Base-by-base conservation (phyloP, 2,888 invertebrate genomes). In the Ephialtes manifestator region DNA sequence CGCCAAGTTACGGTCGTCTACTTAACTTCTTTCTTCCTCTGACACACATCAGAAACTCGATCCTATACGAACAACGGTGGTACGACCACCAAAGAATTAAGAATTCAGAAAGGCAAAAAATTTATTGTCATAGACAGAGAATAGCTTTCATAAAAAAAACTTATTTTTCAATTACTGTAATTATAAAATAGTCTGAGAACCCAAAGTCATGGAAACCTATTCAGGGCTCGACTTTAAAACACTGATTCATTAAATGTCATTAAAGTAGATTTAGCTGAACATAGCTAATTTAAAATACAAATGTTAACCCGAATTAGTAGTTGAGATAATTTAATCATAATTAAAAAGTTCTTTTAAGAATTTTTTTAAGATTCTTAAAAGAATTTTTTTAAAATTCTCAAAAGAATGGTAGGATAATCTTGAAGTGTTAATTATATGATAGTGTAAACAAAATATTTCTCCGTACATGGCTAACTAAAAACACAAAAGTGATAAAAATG, bases 21-120 rank as follows among this genome's bases (percentile, higher is more conserved):
- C 60, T 78, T 60, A 20, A 35, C 28, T 83, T 46, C 70, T 60
- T 81, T 55, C 68, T 55, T 58, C 20, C 43, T 68, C 67, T 39
- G 74, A 78, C 78, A 78, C 46, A 84, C 74, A 70, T 68, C 74
- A 70, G 74, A 74, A 63, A 78, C 78, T 81, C 77, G 53, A 75
- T 78, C 77, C 71, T 39, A 35, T 20, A 55, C 43, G 20, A 31
- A 39, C 35, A 18, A 63, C 35, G 18, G 63, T 39, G 5, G 35
- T 1, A 63, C 63, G 35, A 63, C 10, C 63, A 39, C 18, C 35
- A 8, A 39, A n/a, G 39, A 39, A 63, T 39, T 4, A 35, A 63
- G 39, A 63, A n/a, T 39, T 35, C n/a, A 31, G 1, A 11, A 4
- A 31, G n/a, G 31, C 15, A 15, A 60, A 0, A 31, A n/a, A 31